Evolutionary conservation across 1,140 invertebrate genomes (phyloP).

Genomic region (Hyles vespertilio): DNA sequence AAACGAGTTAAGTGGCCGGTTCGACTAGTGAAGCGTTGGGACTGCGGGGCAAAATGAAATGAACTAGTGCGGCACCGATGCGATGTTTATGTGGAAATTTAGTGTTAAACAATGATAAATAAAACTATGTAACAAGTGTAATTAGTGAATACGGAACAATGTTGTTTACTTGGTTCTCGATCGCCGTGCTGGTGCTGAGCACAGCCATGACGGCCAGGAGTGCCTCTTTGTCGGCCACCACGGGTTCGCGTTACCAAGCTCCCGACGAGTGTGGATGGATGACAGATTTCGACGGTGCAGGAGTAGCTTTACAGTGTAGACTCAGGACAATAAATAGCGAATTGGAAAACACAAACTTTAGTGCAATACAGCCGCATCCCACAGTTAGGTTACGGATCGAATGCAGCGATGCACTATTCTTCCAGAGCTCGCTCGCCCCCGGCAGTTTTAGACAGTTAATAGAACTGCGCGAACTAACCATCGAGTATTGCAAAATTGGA

Average conservation of each 20-base stretch:
- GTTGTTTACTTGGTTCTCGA: slow-evolving; percentile 57
- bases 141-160: slow-evolving; percentile 60
- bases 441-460: slow-evolving; percentile 89
- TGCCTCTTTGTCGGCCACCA: slow-evolving; percentile 67
- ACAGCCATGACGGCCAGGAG: slow-evolving; percentile 51
- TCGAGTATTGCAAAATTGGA: slow-evolving; percentile 93
- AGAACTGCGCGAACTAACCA: slow-evolving; percentile 88
- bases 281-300: slow-evolving; percentile 77
- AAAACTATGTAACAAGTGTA: slow-evolving; percentile 68
- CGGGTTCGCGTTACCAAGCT: slow-evolving; percentile 81
- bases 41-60: slow-evolving; percentile 39
- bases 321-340: slow-evolving; percentile 91
- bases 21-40: slow-evolving; percentile 55
- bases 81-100: slow-evolving; percentile 45
- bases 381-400: slow-evolving; percentile 87
- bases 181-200: slow-evolving; percentile 59
- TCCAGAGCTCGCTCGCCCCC: slow-evolving; percentile 89
- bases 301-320: slow-evolving; percentile 87
- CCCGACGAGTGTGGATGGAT: slow-evolving; percentile 91
- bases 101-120: slow-evolving; percentile 48
- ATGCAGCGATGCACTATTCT: slow-evolving; percentile 90
- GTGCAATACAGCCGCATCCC: slow-evolving; percentile 90
- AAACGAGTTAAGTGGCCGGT: slow-evolving; percentile 70
- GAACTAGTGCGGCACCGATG: slow-evolving; percentile 40
- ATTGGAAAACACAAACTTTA: slow-evolving; percentile 92